Base-by-base conservation (phyloP, 2,888 invertebrate genomes). In the Cordylochernes scorpioides region DNA sequence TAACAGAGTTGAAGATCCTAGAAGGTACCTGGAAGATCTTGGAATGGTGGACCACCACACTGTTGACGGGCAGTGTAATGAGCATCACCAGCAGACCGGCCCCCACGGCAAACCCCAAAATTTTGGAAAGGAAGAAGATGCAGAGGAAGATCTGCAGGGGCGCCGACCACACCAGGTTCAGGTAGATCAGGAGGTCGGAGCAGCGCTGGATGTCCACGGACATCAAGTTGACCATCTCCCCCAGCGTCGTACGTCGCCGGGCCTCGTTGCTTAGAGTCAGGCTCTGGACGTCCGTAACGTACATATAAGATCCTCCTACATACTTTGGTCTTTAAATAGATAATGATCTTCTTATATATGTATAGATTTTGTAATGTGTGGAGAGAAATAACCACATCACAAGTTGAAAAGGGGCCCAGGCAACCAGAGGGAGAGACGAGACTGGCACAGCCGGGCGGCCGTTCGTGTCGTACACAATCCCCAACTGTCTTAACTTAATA, bases 11-110 rank as follows among this genome's bases (percentile, higher is more conserved):
- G n/a, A n/a, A n/a, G n/a, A n/a, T n/a, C n/a, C n/a, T n/a, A n/a
- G n/a, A n/a, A n/a, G n/a, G 10, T 8, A 25, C 25, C 25, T 25
- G 25, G 14, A 25, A 25, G 3, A n/a, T 25, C 16, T 25, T 25
- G 13, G 15, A 15, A 9, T 9, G 10, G 9, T 25, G n/a, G 16
- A 78, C 80, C 39, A 84, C 69, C 33, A 71, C 62, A 7, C 72
- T 74, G 49, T 84, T 84, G 5, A 82, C 57, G 0, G 84, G 84
- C 38, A 94, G 78, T 31, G 91, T 62, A 27, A 86, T 64, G 24
- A 91, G 67, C 74, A 94, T 78, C 22, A 91, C 74, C 3, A 71
- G 74, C 27, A 94, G 57, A 10, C 86, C 84, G 25, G 86, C 80
- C 7, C 94, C 53, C 2, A 86, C 78, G 0, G 84, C 31, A 39